Evolutionary conservation across 2,113 vertebrate species (phyloP).

Genomic region (Microcebus jonahi): DNA sequence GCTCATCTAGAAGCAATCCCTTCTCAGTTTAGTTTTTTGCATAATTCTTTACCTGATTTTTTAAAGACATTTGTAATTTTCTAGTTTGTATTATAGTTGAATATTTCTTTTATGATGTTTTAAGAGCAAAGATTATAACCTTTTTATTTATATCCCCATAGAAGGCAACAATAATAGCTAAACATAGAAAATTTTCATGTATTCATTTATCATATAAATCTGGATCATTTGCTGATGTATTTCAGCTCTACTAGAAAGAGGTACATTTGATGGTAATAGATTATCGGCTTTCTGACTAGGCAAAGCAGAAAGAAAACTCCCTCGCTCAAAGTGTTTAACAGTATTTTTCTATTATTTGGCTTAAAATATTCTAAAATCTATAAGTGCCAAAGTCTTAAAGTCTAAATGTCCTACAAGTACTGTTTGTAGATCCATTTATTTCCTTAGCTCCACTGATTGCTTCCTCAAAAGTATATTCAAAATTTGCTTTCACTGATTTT

Average conservation of each 20-base stretch:
- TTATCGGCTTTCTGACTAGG: neutral
- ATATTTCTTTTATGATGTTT: conserved; percentile 32
- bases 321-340: neutral
- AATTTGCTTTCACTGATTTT: neutral
- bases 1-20: neutral
- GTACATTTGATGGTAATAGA: neutral
- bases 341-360: neutral
- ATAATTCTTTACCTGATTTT: neutral
- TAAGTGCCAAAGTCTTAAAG: neutral
- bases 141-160: neutral
- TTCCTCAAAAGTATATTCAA: neutral
- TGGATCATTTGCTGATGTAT: neutral
- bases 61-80: neutral
- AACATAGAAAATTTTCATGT: neutral
- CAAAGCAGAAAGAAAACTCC: neutral
- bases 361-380: conserved; percentile 16
- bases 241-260: neutral
- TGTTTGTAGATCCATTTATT: neutral
- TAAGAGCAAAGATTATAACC: neutral
- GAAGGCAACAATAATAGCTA: neutral
- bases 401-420: neutral
- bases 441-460: neutral
- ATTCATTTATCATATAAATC: neutral
- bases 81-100: neutral
- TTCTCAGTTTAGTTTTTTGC: neutral